A percentile compares a stretch with the other conserved stretches of the same genome.
Conservation (phyloP, 2,888 invertebrate genomes). For the Agonopterix alstromeriana region DNA sequence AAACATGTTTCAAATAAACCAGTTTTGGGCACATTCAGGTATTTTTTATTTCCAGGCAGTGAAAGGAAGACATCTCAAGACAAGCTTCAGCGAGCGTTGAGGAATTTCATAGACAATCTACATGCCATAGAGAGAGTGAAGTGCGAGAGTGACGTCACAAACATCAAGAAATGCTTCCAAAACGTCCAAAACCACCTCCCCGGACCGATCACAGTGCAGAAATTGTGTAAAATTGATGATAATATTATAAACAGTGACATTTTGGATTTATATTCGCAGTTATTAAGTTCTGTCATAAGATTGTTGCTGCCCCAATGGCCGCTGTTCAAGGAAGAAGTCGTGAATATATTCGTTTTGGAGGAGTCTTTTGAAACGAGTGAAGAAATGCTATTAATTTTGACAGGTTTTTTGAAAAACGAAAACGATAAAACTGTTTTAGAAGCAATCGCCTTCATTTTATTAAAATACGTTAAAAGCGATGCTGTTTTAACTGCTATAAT, state of each 20-base stretch:
- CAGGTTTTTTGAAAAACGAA: slow-evolving; percentile 63
- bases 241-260: slow-evolving; percentile 36
- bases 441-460: slow-evolving; percentile 54
- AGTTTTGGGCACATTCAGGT: slow-evolving; percentile 71
- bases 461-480: slow-evolving; percentile 74
- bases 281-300: slow-evolving; percentile 66
- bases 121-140: slow-evolving; percentile 37
- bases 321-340: slow-evolving; percentile 51
- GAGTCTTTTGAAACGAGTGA: slow-evolving; percentile 61
- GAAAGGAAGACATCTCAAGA: slow-evolving; percentile 14
- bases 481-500: slow-evolving; percentile 70
- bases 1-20: slow-evolving; percentile 18
- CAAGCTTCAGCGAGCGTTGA: slow-evolving; percentile 27
- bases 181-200: slow-evolving; percentile 48
- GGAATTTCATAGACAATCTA: slow-evolving; percentile 40
- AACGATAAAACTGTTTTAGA: slow-evolving; percentile 33
- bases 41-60: slow-evolving; percentile 54
- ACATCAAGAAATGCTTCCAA: slow-evolving; percentile 23
- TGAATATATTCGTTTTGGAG: slow-evolving; percentile 71
- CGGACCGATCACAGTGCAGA: slow-evolving; percentile 81
- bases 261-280: slow-evolving; percentile 58
- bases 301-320: slow-evolving; percentile 79
- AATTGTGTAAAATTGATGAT: slow-evolving; percentile 73
- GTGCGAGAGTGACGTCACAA: slow-evolving; percentile 37
- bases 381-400: slow-evolving; percentile 65